phyloP scores from a whole-genome alignment of 2,113 vertebrate species.

The Gavia stellata region DNA sequence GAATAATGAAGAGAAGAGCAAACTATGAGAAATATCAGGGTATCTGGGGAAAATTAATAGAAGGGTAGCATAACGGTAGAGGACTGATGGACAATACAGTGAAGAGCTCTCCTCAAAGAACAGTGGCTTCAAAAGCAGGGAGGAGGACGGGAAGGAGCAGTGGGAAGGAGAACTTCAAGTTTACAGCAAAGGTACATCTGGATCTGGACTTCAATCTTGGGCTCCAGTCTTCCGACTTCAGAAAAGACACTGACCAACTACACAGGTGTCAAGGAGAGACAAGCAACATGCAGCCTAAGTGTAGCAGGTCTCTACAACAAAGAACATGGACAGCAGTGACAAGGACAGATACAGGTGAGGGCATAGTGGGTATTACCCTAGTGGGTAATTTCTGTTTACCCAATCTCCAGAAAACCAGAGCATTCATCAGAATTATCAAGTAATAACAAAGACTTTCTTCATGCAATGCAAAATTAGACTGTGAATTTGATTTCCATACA shows the following conservation, averaged over 20 bases:
- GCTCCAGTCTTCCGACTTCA: neutral
- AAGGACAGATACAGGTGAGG: neutral
- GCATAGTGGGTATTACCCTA: neutral
- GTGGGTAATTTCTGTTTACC: neutral
- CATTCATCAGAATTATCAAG: neutral
- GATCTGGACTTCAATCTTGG: neutral
- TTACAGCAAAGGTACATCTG: neutral
- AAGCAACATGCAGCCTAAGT: neutral
- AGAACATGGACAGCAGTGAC: neutral
- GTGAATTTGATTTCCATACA: neutral
- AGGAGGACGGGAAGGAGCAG: neutral
- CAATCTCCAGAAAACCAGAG: neutral
- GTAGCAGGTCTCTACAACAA: neutral
- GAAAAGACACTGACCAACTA: neutral
- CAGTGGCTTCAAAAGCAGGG: neutral
- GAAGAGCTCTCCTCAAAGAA: neutral
- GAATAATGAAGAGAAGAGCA: neutral
- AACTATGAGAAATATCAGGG: neutral
- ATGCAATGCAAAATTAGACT: neutral
- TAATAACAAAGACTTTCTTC: neutral
- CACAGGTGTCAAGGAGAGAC: neutral
- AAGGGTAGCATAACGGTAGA: neutral
- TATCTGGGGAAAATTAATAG: neutral
- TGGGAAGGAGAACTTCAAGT: neutral
- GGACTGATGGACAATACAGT: neutral